These are phyloP conservation scores for Periphyllus acericola DNA, from an alignment of 2,888 invertebrate species.

Conservation along the genomic window DNA sequence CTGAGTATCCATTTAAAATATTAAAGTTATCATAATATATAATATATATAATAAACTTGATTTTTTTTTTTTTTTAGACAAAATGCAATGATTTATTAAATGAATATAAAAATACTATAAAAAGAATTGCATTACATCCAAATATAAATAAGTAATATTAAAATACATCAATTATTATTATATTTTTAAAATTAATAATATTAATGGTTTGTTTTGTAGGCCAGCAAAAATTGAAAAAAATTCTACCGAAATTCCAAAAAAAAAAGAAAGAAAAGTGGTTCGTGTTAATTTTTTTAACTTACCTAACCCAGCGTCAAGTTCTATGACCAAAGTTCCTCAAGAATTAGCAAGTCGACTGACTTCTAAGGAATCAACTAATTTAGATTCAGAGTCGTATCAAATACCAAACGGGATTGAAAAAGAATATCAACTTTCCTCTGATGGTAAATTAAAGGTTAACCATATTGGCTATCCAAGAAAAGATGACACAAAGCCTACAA, in stretches of 20 bases:
- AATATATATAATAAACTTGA: too few relatives aligned
- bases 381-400: background rate
- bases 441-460: background rate
- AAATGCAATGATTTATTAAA: background rate
- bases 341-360: background rate
- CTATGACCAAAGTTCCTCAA: background rate
- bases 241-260: background rate
- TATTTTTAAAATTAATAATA: background rate
- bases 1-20: background rate
- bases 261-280: background rate
- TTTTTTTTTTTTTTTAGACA: conserved; percentile 4
- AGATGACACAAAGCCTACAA: background rate
- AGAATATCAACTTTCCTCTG: background rate
- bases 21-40: background rate
- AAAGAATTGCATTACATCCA: conserved; percentile 12
- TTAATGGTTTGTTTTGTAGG: conserved; percentile 4
- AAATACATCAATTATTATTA: background rate
- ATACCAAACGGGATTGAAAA: background rate
- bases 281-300: background rate
- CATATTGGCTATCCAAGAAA: background rate
- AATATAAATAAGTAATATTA: conserved; percentile 24
- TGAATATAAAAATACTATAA: background rate
- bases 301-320: background rate
- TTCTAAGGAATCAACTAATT: background rate
- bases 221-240: conserved; percentile 4